Base-by-base conservation (phyloP, 2,888 invertebrate species). In the Chouioia cunea region DNA sequence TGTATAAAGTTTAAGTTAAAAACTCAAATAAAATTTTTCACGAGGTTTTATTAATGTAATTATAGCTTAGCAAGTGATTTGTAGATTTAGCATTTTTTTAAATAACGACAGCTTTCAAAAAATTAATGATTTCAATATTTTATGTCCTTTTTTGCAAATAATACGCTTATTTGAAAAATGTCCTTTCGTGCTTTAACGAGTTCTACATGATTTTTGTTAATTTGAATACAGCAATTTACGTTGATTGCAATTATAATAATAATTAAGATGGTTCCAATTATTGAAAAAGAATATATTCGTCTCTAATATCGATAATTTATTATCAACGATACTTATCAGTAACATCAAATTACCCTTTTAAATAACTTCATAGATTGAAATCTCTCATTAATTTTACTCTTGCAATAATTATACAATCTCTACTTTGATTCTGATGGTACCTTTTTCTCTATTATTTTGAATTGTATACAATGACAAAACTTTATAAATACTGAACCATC, bases 11-110 rank as follows among this genome's bases (percentile, higher is more conserved):
- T 22, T 6, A 22, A 47, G 23, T 47, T 47, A 20, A 43, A 36
- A 66, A 71, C 66, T 71, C 66, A 57, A 63, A 53, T 58, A 71
- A 70, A 71, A 71, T 57, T 65, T 70, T 59, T 58, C 46, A 6
- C 58, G 65, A 64, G 66, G 66, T 67, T 71, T 58, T 63, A 59
- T 12, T 18, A 58, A 46, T 56, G 27, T 65, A 60, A 47, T 60
- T 20, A 22, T 20, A 60, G 58, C 23, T 62, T 50, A 16, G 65
- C 64, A 70, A 44, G n/a, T 44, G 16, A 65, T 53, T 53, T 50
- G 47, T 67, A 64, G 66, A n/a, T 44, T 53, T 63, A 71, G 71
- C 23, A 36, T 36, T 4, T 43, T 67, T 71, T 12, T 63, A 57
- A 66, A 66, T 59, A 53, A 10, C 50, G 44, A 56, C 50, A 57